A percentile compares a stretch with the other conserved stretches of the same genome.
phyloP scores from a whole-genome alignment of 1,140 invertebrate species.

The Trachymyrmex septentrionalis region DNA sequence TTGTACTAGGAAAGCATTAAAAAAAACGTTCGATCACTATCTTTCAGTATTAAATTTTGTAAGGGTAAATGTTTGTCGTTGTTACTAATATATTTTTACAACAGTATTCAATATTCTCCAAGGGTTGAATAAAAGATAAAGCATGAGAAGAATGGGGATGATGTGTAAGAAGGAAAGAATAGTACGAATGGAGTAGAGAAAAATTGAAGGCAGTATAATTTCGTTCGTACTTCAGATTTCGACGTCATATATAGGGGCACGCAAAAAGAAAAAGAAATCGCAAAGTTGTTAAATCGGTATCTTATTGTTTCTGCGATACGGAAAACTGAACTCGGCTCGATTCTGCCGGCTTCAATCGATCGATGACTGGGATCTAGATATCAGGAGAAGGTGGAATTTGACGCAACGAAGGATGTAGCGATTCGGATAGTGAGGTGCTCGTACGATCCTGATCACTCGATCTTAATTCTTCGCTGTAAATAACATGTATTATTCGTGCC shows the following conservation, averaged over 20 bases:
- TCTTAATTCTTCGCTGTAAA: not conserved
- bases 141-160: not conserved
- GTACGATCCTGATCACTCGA: not conserved
- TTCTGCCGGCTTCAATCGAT: not conserved
- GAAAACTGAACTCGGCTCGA: not conserved
- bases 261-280: not conserved
- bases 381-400: not conserved
- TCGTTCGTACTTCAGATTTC: constrained; percentile 7
- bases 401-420: not conserved
- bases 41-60: too few species aligned
- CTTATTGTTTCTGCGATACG: not conserved
- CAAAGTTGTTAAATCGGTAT: not conserved
- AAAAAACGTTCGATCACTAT: too few species aligned
- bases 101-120: not conserved
- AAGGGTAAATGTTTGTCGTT: not conserved
- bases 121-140: not conserved
- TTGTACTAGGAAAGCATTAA: too few species aligned
- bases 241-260: not conserved
- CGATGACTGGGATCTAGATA: not conserved
- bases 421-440: not conserved
- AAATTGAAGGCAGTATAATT: not conserved
- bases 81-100: not conserved
- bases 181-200: not conserved
- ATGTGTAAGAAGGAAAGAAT: not conserved
- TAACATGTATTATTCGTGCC: not conserved